Evolutionary conservation across 2,888 invertebrate species (phyloP).

Genomic region (Leptinotarsa haldemani): DNA sequence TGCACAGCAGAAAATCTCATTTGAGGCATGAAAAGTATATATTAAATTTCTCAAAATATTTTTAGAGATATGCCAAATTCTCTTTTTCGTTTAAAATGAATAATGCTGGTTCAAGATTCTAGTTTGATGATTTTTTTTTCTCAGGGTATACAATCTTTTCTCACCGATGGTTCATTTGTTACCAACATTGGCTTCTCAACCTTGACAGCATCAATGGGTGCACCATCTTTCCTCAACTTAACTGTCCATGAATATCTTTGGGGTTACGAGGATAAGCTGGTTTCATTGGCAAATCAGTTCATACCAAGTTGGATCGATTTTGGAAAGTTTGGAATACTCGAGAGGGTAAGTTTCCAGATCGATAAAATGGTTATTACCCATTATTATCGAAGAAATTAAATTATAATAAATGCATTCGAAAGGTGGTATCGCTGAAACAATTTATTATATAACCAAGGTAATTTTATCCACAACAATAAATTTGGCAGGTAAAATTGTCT

Average conservation of each 20-base stretch:
- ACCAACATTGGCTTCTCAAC: conserved; percentile 73
- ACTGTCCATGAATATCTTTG: conserved; percentile 80
- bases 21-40: too few species aligned
- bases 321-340: conserved; percentile 82
- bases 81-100: neutral
- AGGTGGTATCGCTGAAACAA: too few species aligned
- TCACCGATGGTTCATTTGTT: conserved; percentile 69
- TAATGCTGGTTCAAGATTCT: neutral
- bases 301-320: conserved; percentile 85
- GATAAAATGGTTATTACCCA: too few species aligned
- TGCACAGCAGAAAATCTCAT: too few species aligned
- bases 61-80: too few species aligned
- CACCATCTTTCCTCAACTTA: conserved; percentile 74
- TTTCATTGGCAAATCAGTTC: conserved; percentile 76
- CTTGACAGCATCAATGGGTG: conserved; percentile 69
- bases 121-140: conserved; percentile 38
- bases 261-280: conserved; percentile 84
- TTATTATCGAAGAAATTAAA: too few species aligned
- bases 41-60: too few species aligned
- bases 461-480: too few species aligned
- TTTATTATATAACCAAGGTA: too few species aligned
- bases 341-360: conserved; percentile 73
- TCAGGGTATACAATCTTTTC: conserved; percentile 71
- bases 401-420: too few species aligned
- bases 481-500: too few species aligned